Base-by-base conservation (phyloP, 2,888 invertebrate genomes). In the Thyatira batis region DNA sequence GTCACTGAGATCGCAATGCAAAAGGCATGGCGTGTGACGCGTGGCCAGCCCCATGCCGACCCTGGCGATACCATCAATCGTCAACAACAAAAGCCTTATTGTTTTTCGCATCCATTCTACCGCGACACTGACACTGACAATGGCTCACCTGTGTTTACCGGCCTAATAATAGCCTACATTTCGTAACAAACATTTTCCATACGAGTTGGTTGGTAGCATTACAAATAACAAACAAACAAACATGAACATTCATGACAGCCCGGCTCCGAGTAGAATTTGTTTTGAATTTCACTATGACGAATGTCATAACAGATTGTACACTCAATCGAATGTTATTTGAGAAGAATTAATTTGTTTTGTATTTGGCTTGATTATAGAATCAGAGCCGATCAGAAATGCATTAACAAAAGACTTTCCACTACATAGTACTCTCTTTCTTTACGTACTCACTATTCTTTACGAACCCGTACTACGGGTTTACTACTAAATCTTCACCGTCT, bases 371-470 rank as follows among this genome's bases (percentile, higher is more conserved):
- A 23, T 23, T 23, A 23, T 23, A 4, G n/a, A 23, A 23, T 23
- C 23, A 23, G 23, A 6, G 6, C 23, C 23, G 23, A 6, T 23
- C 23, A 23, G 23, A 4, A 23, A 23, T 4, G 3, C 23, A 23
- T 4, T 23, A 23, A 4, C 6, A 23, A 23, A 4, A 23, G 6
- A 23, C 6, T 4, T 23, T 23, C 23, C 6, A 6, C 58, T 46
- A 92, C 98, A 87, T 96, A 95, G 82, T 98, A 98, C 82, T 99
- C 99, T n/a, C n/a, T n/a, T n/a, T n/a, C n/a, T n/a, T n/a, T n/a
- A n/a, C n/a, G n/a, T n/a, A n/a, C n/a, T n/a, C n/a, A n/a, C n/a
- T n/a, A n/a, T n/a, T n/a, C n/a, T n/a, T n/a, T n/a, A n/a, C n/a
- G n/a, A n/a, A n/a, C n/a, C n/a, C n/a, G n/a, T n/a, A n/a, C n/a